Conservation (phyloP, 2,113 vertebrate genomes). For the Etheostoma cragini region DNA sequence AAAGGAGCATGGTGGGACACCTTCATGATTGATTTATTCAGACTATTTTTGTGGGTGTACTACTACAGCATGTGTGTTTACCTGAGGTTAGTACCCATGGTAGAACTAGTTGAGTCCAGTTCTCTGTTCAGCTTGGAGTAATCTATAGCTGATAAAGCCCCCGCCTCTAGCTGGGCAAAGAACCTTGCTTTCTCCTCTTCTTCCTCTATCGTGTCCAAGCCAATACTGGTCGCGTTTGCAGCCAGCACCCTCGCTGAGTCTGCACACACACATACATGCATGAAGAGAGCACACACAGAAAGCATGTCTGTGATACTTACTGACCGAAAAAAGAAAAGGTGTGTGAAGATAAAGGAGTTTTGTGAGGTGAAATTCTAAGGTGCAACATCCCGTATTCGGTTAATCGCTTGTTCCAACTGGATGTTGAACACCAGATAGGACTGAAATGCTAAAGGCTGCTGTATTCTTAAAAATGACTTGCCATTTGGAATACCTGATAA, state of each 20-base stretch:
- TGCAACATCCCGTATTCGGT: not conserved
- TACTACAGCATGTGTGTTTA: not conserved
- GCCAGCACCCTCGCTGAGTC: constrained; percentile 76
- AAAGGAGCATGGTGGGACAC: not conserved
- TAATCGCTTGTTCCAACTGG: not conserved
- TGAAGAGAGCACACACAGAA: not conserved
- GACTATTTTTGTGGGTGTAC: not conserved
- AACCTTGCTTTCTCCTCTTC: constrained; percentile 91
- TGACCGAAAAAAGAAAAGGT: not conserved
- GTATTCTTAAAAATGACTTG: no score
- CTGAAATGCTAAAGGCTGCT: not conserved
- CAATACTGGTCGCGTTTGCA: constrained; percentile 66
- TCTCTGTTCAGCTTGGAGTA: constrained; percentile 90
- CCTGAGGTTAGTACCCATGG: constrained; percentile 62
- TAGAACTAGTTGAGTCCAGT: constrained; percentile 85
- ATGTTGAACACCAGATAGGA: not conserved
- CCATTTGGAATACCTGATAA: no score
- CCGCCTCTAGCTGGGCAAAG: constrained; percentile 88
- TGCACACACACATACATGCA: constrained; percentile 59
- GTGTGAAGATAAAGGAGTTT: not conserved
- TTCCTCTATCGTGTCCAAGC: constrained; percentile 91
- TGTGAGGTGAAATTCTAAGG: not conserved
- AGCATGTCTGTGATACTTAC: not conserved
- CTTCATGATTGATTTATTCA: not conserved
- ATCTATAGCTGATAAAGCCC: constrained; percentile 87